A percentile compares a stretch with the other conserved stretches of the same genome.
Conservation (phyloP, 2,113 vertebrate species). For the Puntigrus tetrazona region DNA sequence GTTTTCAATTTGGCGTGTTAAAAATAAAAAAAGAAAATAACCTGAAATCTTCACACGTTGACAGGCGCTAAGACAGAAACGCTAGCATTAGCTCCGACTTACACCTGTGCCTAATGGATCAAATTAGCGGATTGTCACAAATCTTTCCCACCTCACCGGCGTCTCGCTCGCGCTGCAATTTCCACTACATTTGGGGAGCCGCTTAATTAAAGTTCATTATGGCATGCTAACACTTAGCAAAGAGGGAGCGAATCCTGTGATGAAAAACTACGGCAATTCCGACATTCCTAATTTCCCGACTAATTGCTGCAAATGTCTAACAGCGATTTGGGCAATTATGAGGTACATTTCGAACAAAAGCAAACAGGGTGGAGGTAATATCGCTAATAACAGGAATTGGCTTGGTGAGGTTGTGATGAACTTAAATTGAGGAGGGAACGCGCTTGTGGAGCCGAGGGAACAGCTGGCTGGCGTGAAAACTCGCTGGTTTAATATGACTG, state of each 20-base stretch:
- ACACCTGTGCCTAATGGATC: conserved; percentile 68
- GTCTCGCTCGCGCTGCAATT: background rate
- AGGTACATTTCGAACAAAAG: conserved; percentile 66
- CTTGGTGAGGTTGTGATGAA: conserved; percentile 54
- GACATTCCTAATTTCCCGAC: conserved; percentile 59
- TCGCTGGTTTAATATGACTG: conserved; percentile 59
- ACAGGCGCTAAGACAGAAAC: conserved; percentile 63
- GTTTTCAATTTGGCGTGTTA: background rate
- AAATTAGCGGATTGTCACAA: conserved; percentile 71
- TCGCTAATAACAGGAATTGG: conserved; percentile 58
- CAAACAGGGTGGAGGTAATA: conserved; percentile 59
- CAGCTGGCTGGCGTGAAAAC: conserved; percentile 37
- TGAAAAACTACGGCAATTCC: conserved; percentile 70
- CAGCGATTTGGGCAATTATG: conserved; percentile 73
- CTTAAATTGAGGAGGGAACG: conserved; percentile 51
- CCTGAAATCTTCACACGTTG: conserved; percentile 45
- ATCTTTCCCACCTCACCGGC: conserved; percentile 45
- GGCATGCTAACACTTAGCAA: conserved; percentile 50
- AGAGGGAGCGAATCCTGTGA: conserved; percentile 57
- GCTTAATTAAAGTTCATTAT: conserved; percentile 73
- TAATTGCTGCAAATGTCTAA: conserved; percentile 66
- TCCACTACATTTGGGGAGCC: conserved; percentile 57
- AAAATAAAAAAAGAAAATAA: background rate
- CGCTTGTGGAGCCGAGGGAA: conserved; percentile 1
- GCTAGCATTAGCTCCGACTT: conserved; percentile 18